These are phyloP conservation scores for Cyclura pinguis DNA, from an alignment of 2,797 vertebrate species.

Conservation along the genomic window DNA sequence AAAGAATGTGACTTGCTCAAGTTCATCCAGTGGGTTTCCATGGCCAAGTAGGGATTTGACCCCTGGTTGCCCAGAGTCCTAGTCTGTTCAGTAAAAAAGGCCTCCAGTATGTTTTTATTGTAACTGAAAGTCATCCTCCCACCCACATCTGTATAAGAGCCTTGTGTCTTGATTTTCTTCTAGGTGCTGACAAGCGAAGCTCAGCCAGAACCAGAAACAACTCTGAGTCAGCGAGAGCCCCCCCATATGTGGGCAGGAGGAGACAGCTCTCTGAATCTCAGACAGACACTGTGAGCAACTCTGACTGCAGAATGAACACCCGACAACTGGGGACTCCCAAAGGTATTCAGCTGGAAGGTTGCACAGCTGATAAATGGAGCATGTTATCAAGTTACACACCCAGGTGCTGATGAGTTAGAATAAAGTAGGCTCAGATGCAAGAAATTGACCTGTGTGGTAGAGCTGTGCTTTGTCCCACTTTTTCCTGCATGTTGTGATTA, in stretches of 20 bases:
- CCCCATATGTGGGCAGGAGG: constrained; percentile 74
- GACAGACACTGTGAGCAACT: constrained; percentile 74
- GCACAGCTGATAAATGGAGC: constrained; percentile 48
- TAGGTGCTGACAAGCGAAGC: constrained; percentile 76
- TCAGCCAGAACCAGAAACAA: constrained; percentile 73
- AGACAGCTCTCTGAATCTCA: constrained; percentile 72
- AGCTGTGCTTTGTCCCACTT: not conserved
- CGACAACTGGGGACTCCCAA: constrained; percentile 74
- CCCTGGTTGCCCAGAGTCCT: too few relatives aligned
- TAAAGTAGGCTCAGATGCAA: not conserved
- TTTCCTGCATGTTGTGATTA: not conserved
- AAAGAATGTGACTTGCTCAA: too few relatives aligned
- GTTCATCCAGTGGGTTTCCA: too few relatives aligned
- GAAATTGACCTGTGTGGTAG: not conserved
- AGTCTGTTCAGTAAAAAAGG: not conserved
- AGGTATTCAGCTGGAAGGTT: constrained; percentile 76
- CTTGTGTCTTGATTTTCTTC: constrained; percentile 70
- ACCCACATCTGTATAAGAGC: constrained; percentile 36
- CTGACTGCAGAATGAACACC: constrained; percentile 75
- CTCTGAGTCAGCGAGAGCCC: constrained; percentile 72
- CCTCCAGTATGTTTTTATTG: not conserved
- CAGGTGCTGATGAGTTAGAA: constrained; percentile 42
- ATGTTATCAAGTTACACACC: not conserved
- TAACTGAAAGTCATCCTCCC: constrained; percentile 8
- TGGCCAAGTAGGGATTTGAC: too few relatives aligned